Base-by-base conservation (phyloP, 92 coral and sea anemone species). In the Phenganax marumi region DNA sequence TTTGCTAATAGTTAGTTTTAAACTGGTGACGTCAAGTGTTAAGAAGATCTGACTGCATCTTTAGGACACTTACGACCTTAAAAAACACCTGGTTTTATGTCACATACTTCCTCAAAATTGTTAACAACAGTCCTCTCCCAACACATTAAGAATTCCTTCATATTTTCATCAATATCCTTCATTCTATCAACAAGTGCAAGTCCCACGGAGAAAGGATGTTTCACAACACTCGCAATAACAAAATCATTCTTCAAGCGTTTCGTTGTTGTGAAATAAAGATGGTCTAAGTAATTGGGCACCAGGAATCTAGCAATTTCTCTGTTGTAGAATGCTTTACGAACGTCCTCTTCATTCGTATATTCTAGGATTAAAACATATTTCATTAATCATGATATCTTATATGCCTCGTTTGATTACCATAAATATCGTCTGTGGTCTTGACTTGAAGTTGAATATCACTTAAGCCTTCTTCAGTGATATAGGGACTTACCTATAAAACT, bases 261-360 rank as follows among this genome's bases (percentile, higher is more conserved):
- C 43, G 19, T 61, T 18, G 83, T 78, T 0, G 73, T 8, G 60
- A 60, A 78, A 21, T 78, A 78, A 1, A 78, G 58, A 78, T 78
- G 73, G 48, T 78, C 83, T 10, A 78, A 50, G 51, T 78, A 78
- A 47, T 78, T 78, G 11, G 83, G 83, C 12, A 61, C 83, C 50
- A 78, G 26, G 13, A 78, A 16, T 12, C 83, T 73, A 63, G 83
- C 2, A n/a, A 78, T 25, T 78, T 78, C 19, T 21, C 52, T 61
- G 17, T 46, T 14, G n/a, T 63, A 19, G 22, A 78, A 78, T 56
- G 83, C 83, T 62, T 43, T n/a, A 4, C 9, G 6, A 25, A 78
- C 23, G n/a, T 22, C 17, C 0, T 78, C 49, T 48, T 78, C 43
- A 18, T 61, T 72, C 9, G n/a, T 3, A 17, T 43, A 78, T 49